Base-by-base conservation (phyloP, 2,888 invertebrate species). In the Drosophila putrida region DNA sequence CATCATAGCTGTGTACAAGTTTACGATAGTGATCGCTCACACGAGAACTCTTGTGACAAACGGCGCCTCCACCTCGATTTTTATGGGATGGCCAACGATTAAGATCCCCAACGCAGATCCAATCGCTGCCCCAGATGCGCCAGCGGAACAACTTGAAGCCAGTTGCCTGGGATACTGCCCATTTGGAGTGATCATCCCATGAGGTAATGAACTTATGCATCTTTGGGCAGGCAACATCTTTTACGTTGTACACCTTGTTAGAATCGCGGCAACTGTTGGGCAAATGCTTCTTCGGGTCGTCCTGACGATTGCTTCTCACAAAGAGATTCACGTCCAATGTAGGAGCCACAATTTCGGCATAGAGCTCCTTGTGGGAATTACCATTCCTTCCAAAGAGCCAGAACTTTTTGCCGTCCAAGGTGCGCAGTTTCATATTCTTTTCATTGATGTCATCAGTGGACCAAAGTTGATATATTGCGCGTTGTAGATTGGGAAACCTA, bases 71-170 rank as follows among this genome's bases (percentile, higher is more conserved):
- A 0, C 97, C 98, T 68, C 98, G 94, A 0, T 93, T 93, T 68
- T 95, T 94, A 93, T 98, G 98, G 44, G 95, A 94, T 79, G 94
- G 91, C 60, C 88, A 90, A 3, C 98, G 94, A 91, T 98, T 98
- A 61, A 98, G 98, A 90, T 98, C 98, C 2, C 98, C 98, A 13
- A 98, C 95, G 91, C 98, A 98, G 73, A 96, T 95, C 96, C 97
- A 98, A 77, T 94, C 93, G 2, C 80, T 76, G 4, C 88, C 87
- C 4, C 79, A 84, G 8, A 85, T 74, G 11, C 86, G 88, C 90
- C 89, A 90, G 13, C 84, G 88, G 64, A 84, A 89, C 9, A 91
- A 38, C 36, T 85, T 79, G 4, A 90, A 55, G 28, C 91, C 90
- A 0, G 93, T 92, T 72, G 93, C 93, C 71, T 93, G 92, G 39